Evolutionary conservation across 2,888 invertebrate species (phyloP).

Genomic region (Watsonalla binaria): DNA sequence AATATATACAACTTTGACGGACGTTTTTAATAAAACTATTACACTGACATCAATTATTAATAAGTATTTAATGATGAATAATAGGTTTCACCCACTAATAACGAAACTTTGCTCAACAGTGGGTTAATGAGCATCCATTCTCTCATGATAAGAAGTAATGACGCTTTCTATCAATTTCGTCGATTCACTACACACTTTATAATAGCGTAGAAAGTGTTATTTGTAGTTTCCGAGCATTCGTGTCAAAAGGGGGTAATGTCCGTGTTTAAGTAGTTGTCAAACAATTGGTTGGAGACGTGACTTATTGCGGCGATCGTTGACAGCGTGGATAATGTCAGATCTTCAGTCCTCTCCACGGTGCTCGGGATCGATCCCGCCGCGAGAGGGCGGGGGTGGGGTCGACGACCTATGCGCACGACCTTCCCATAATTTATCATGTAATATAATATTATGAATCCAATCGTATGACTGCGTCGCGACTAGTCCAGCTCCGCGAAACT

Average conservation of each 20-base stretch:
- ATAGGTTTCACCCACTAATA: too few relatives aligned
- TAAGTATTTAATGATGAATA: too few relatives aligned
- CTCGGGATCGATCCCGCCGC: slow-evolving; percentile 39
- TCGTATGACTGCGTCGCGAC: slow-evolving; percentile 27
- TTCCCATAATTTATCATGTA: slow-evolving; percentile 55
- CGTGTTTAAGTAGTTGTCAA: slow-evolving; percentile 33
- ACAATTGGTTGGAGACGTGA: slow-evolving; percentile 37
- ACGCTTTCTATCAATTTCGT: slow-evolving; percentile 30
- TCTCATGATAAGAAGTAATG: slow-evolving; percentile 1
- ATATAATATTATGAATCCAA: slow-evolving; percentile 55
- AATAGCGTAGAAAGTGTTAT: slow-evolving; percentile 26
- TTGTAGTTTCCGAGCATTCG: slow-evolving; percentile 20
- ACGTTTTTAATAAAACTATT: too few relatives aligned
- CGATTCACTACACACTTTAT: slow-evolving; percentile 15
- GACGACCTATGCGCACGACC: slow-evolving; percentile 51
- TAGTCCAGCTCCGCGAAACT: neutral
- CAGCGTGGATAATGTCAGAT: slow-evolving; percentile 51
- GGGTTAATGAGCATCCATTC: neutral
- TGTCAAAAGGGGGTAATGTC: slow-evolving; percentile 38
- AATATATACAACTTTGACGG: too few relatives aligned
- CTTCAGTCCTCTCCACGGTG: slow-evolving; percentile 42
- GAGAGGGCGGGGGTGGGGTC: slow-evolving; percentile 29
- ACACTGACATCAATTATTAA: too few relatives aligned
- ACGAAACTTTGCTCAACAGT: neutral
- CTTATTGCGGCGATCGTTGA: slow-evolving; percentile 47